Evolutionary conservation across 2,113 vertebrate species (phyloP).

Genomic region (Calonectris borealis): DNA sequence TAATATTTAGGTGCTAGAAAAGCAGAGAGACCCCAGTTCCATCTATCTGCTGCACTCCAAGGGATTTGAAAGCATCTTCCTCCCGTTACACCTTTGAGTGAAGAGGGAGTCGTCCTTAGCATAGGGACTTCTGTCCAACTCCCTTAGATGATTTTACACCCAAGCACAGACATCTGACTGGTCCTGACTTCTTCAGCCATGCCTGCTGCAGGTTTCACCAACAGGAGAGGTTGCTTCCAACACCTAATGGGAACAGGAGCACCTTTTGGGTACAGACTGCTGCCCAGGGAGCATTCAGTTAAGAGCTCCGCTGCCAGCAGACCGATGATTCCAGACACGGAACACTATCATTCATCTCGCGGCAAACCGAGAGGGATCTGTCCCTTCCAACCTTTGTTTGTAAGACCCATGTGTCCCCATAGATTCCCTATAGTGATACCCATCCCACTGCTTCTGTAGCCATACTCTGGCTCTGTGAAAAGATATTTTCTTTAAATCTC

Average conservation of each 20-base stretch:
- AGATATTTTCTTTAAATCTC: neutral
- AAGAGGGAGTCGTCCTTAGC: neutral
- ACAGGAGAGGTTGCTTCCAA: neutral
- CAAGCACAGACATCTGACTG: neutral
- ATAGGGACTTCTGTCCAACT: neutral
- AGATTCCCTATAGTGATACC: rapidly evolving
- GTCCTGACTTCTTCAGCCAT: neutral
- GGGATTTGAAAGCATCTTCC: neutral
- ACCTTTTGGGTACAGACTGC: neutral
- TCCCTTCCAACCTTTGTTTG: neutral
- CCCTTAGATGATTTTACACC: neutral
- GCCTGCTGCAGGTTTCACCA: neutral
- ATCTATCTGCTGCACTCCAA: neutral
- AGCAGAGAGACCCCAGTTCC: neutral
- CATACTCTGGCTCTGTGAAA: neutral
- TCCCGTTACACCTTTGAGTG: neutral
- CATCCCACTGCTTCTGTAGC: neutral
- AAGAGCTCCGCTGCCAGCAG: neutral
- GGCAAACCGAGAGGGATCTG: neutral
- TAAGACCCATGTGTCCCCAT: neutral
- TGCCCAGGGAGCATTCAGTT: neutral
- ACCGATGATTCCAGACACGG: neutral
- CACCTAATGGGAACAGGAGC: neutral
- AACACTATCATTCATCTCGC: neutral
- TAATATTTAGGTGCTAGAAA: neutral